phyloP scores from a whole-genome alignment of 2,113 vertebrate species.

The Galemys pyrenaicus region DNA sequence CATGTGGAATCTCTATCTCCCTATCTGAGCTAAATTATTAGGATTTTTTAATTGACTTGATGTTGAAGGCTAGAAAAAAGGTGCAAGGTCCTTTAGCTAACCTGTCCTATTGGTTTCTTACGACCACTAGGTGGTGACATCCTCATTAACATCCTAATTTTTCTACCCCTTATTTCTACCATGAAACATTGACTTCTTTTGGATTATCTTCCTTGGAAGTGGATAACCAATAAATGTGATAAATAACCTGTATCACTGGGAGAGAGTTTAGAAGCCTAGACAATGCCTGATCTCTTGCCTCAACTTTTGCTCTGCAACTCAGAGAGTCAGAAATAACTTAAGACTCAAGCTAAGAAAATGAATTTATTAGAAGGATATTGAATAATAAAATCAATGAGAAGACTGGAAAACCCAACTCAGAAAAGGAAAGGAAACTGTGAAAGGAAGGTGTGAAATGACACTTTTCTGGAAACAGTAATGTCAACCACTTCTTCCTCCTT shows the following conservation, averaged over 20 bases:
- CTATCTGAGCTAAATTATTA: not conserved
- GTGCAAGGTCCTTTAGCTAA: not conserved
- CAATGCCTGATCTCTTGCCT: not conserved
- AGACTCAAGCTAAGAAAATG: constrained; percentile 17
- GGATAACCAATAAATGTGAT: not conserved
- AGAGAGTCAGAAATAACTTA: constrained; percentile 25
- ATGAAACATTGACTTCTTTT: not conserved
- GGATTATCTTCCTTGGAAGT: not conserved
- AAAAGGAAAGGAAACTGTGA: not conserved
- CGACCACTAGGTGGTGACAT: not conserved
- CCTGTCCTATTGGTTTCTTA: not conserved
- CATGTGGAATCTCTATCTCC: not conserved
- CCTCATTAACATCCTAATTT: not conserved
- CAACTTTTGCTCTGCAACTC: not conserved
- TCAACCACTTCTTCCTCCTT: not conserved
- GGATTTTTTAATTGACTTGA: not conserved
- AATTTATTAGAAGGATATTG: not conserved
- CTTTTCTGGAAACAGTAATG: not conserved
- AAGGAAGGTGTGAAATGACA: not conserved
- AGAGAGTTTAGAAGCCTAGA: not conserved
- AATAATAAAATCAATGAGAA: not conserved
- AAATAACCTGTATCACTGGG: not conserved
- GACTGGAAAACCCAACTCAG: not conserved
- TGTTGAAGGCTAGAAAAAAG: not conserved
- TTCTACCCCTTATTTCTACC: not conserved